Conservation (phyloP, 2,113 vertebrate species). For the Sander vitreus region DNA sequence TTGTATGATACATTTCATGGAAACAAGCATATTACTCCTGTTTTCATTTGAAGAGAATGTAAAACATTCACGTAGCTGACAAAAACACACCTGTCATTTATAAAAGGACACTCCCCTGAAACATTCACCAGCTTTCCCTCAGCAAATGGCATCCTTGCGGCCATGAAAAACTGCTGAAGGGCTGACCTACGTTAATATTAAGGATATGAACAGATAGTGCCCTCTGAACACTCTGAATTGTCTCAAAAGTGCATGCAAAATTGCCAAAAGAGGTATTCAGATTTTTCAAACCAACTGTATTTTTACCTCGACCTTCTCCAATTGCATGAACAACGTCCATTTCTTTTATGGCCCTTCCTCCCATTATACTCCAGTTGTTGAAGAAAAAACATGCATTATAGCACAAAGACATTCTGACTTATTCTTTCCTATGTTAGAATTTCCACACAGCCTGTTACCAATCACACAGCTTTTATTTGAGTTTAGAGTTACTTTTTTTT, state of each 20-base stretch:
- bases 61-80: conserved; percentile 24
- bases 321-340: not conserved
- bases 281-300: not conserved
- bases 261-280: not conserved
- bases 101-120: not conserved
- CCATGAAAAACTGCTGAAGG: conserved; percentile 1
- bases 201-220: not conserved
- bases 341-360: no score
- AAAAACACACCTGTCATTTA: conserved; percentile 27
- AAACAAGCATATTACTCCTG: not conserved
- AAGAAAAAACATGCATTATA: not conserved
- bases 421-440: not conserved
- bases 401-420: not conserved
- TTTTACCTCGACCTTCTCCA: not conserved
- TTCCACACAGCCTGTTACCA: not conserved
- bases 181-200: not conserved
- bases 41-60: conserved; percentile 18
- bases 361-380: no score
- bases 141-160: conserved; percentile 2
- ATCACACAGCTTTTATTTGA: not conserved
- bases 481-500: not conserved
- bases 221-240: not conserved
- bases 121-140: conserved; percentile 23
- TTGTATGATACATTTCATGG: conserved; percentile 15
- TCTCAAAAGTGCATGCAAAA: not conserved